Evolutionary conservation across 2,888 invertebrate genomes (phyloP).

Genomic region (Syrista parreyssii): DNA sequence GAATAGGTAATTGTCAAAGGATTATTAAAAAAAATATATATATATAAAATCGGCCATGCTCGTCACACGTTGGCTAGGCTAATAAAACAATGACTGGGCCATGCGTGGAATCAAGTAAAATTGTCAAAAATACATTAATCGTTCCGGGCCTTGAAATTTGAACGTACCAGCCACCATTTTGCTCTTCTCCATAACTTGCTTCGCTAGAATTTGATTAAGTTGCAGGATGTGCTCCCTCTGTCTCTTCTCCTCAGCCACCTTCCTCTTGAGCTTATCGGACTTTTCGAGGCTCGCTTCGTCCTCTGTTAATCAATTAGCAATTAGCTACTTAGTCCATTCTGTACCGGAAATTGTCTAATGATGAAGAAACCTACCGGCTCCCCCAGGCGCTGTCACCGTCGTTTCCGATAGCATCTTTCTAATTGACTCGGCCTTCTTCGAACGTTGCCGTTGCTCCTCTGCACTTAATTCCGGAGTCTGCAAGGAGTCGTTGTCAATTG

Average conservation of each 20-base stretch:
- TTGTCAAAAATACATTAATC: conserved; percentile 8
- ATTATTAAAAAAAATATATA: neutral
- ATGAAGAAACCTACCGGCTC: conserved; percentile 40
- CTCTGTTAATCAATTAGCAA: conserved; percentile 35
- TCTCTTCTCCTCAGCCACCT: conserved; percentile 85
- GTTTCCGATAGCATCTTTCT: conserved; percentile 89
- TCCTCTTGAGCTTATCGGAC: conserved; percentile 73
- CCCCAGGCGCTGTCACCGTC: conserved; percentile 66
- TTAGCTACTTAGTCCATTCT: neutral
- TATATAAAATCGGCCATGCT: conserved; percentile 8
- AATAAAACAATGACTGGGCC: conserved; percentile 6
- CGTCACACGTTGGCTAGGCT: conserved; percentile 8
- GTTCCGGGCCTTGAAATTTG: too few relatives aligned
- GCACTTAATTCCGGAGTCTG: conserved; percentile 85
- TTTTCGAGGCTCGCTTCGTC: conserved; percentile 50
- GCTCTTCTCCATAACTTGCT: conserved; percentile 95
- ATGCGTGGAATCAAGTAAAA: conserved; percentile 22
- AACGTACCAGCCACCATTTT: conserved; percentile 95
- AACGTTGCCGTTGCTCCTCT: conserved; percentile 85
- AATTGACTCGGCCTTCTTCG: conserved; percentile 90
- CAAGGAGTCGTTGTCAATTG: conserved; percentile 15
- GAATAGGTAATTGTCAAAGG: neutral
- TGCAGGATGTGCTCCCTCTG: conserved; percentile 90
- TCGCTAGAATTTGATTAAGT: conserved; percentile 91
- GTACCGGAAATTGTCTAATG: neutral